These are phyloP conservation scores for Muricea muricata DNA, from an alignment of 92 coral and sea anemone genomes.

Conservation along the genomic window DNA sequence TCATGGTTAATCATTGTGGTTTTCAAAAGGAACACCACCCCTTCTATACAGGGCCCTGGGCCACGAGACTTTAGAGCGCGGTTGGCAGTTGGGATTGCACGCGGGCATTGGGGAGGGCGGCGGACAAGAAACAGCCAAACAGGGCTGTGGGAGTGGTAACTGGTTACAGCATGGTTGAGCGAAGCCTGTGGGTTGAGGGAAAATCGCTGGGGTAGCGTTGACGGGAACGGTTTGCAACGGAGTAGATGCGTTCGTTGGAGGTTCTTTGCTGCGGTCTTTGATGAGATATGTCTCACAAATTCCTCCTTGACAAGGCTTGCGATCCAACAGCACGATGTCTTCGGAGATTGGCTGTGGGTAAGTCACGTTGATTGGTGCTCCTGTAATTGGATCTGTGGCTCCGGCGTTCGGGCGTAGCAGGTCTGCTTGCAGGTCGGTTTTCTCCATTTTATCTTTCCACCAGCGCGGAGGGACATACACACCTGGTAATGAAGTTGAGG, in stretches of 20 bases:
- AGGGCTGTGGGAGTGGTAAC: conserved; percentile 39
- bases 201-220: not conserved
- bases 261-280: not conserved
- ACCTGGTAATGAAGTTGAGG: not conserved
- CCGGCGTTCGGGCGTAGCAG: conserved; percentile 7
- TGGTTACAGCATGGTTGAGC: conserved; percentile 38
- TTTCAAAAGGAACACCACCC: not conserved
- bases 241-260: not conserved
- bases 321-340: conserved; percentile 38
- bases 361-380: conserved; percentile 29
- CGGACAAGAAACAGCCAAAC: conserved; percentile 38
- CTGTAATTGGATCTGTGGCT: conserved; percentile 28
- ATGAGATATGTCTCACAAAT: conserved; percentile 36
- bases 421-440: conserved; percentile 35
- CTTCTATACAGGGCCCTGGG: not conserved
- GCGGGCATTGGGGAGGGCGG: conserved; percentile 32
- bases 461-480: conserved; percentile 20
- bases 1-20: not conserved
- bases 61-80: not conserved
- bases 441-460: conserved; percentile 23
- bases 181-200: not conserved
- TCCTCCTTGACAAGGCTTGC: conserved; percentile 41
- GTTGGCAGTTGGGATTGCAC: conserved; percentile 31
- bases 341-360: conserved; percentile 43
- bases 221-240: not conserved